These are phyloP conservation scores for Sesamia nonagrioides DNA, from an alignment of 1,140 invertebrate genomes.

Conservation along the genomic window DNA sequence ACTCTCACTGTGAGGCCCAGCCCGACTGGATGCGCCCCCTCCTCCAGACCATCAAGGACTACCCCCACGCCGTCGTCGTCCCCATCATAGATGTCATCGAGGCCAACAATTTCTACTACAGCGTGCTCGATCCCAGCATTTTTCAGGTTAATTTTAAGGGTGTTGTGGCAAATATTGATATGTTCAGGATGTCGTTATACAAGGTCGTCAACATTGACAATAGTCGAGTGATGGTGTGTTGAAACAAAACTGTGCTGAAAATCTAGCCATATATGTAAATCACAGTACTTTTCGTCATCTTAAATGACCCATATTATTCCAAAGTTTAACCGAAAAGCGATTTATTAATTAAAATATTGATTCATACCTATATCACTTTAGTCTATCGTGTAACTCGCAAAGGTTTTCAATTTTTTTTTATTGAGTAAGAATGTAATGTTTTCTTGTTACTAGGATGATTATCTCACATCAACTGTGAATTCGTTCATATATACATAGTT, in stretches of 20 bases:
- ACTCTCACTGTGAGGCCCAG: constrained; percentile 97
- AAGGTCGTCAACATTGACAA: background rate
- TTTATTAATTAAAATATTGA: background rate
- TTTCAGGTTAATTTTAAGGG: constrained; percentile 89
- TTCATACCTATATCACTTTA: background rate
- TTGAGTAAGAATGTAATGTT: no score
- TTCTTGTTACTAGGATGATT: no score
- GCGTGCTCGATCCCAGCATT: constrained; percentile 89
- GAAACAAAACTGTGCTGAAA: background rate
- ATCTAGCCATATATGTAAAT: background rate
- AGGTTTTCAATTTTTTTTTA: no score
- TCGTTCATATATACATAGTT: no score
- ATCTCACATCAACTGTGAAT: no score
- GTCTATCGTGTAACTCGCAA: no score
- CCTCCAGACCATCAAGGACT: constrained; percentile 94
- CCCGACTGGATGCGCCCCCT: constrained; percentile 95
- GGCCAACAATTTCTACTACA: constrained; percentile 76
- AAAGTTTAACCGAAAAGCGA: background rate
- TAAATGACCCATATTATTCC: no score
- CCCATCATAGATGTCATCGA: constrained; percentile 98
- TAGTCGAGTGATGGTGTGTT: background rate
- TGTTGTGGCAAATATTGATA: constrained; percentile 6
- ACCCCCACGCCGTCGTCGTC: constrained; percentile 93
- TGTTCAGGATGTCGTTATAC: background rate
- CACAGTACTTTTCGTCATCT: no score